Conservation (phyloP, 2,113 vertebrate genomes). For the Odontophorus gujanensis region DNA sequence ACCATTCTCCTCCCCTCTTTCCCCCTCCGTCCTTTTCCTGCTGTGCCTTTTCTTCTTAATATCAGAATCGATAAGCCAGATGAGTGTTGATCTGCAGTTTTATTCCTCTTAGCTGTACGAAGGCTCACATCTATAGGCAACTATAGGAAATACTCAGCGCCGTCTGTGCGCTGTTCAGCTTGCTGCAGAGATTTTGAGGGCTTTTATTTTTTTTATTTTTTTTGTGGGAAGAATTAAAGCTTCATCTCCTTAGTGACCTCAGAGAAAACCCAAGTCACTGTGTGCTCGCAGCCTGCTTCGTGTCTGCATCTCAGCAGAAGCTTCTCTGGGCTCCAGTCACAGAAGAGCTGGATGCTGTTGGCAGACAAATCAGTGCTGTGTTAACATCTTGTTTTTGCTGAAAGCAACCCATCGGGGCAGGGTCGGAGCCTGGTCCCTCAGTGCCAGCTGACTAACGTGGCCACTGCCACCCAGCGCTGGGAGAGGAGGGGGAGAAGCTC, state of each 20-base stretch:
- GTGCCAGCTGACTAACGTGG: background rate
- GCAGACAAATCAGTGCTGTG: background rate
- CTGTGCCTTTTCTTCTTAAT: background rate
- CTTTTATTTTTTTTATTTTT: background rate
- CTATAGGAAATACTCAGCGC: background rate
- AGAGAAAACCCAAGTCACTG: background rate
- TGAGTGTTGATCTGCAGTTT: background rate
- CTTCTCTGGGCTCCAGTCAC: background rate
- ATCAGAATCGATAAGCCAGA: background rate
- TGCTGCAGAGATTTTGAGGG: background rate
- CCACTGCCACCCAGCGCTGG: background rate
- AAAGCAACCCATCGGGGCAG: background rate
- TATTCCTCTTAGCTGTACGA: slow-evolving; percentile 10
- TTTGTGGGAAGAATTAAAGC: background rate
- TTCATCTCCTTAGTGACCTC: background rate
- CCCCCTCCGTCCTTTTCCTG: background rate
- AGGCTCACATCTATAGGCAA: background rate
- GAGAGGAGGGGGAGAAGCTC: background rate
- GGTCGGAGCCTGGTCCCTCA: background rate
- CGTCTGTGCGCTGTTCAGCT: background rate
- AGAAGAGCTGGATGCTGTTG: background rate
- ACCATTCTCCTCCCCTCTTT: background rate
- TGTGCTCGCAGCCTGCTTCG: background rate
- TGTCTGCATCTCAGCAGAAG: background rate
- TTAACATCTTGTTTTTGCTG: slow-evolving; percentile 24